Evolutionary conservation across 2,888 invertebrate genomes (phyloP).

Genomic region (Dryobotodes eremita): DNA sequence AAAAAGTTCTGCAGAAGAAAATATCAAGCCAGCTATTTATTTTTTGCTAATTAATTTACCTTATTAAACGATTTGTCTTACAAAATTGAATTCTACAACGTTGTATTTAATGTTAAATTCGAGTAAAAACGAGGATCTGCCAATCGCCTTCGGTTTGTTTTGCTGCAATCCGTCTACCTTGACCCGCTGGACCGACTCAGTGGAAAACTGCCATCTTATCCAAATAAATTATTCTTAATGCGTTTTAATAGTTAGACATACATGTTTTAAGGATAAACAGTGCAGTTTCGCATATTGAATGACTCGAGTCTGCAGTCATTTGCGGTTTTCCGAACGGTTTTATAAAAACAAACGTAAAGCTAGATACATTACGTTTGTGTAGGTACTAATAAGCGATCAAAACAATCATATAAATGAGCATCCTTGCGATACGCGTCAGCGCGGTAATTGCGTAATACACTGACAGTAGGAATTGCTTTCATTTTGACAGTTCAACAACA

Average conservation of each 20-base stretch:
- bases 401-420: constrained; percentile 9
- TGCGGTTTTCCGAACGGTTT: background rate
- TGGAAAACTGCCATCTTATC: constrained; percentile 48
- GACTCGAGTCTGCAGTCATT: background rate
- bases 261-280: constrained; percentile 36
- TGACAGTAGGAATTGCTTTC: too few relatives aligned
- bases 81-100: constrained; percentile 22
- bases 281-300: constrained; percentile 10
- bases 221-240: constrained; percentile 57
- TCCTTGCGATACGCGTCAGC: background rate
- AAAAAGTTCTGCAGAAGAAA: constrained; percentile 37
- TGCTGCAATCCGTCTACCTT: constrained; percentile 53
- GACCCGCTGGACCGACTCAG: constrained; percentile 43
- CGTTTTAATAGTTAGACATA: constrained; percentile 21
- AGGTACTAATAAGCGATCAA: background rate
- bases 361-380: too few relatives aligned
- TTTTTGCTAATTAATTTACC: constrained; percentile 41
- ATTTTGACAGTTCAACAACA: too few relatives aligned
- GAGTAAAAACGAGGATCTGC: constrained; percentile 29
- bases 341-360: background rate
- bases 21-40: background rate
- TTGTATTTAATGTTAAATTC: constrained; percentile 36
- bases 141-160: constrained; percentile 50
- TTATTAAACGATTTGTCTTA: constrained; percentile 10
- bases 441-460: too few relatives aligned